Percentiles rank a stretch among this genome's conserved stretches.
Conservation (phyloP, 2,888 invertebrate genomes). For the Lampropteryx suffumata region DNA sequence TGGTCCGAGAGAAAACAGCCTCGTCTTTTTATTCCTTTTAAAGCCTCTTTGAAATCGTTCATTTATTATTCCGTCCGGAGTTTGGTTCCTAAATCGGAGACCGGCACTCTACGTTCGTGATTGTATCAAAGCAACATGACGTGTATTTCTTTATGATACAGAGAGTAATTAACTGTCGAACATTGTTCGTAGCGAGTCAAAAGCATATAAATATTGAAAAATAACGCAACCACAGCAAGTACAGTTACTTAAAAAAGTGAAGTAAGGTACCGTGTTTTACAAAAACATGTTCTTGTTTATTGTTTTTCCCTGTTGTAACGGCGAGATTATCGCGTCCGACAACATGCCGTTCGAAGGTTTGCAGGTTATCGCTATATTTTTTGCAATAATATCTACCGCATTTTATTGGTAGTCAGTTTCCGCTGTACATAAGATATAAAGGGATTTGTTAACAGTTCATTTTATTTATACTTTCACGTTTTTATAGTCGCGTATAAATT, state of each 20-base stretch:
- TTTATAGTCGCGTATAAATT: slow-evolving; percentile 10
- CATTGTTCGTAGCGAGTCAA: slow-evolving; percentile 27
- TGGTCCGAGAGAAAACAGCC: slow-evolving; percentile 32
- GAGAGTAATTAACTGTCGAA: slow-evolving; percentile 27
- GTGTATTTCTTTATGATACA: slow-evolving; percentile 24
- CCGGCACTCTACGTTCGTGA: slow-evolving; percentile 15
- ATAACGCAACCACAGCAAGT: slow-evolving; percentile 26
- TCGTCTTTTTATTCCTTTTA: slow-evolving; percentile 33
- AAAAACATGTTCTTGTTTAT: slow-evolving; percentile 39
- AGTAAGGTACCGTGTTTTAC: slow-evolving; percentile 32
- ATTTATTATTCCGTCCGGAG: slow-evolving; percentile 23
- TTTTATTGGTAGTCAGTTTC: slow-evolving; percentile 26
- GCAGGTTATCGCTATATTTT: slow-evolving; percentile 27
- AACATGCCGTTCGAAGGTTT: slow-evolving; percentile 29
- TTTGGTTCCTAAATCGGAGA: slow-evolving; percentile 16
- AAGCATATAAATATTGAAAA: slow-evolving; percentile 32
- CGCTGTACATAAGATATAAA: slow-evolving; percentile 25
- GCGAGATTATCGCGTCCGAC: slow-evolving; percentile 29
- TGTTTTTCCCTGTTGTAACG: slow-evolving; percentile 37
- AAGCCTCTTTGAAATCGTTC: slow-evolving; percentile 32
- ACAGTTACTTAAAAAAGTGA: slow-evolving; percentile 36
- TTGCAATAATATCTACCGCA: slow-evolving; percentile 23
- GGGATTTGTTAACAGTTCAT: slow-evolving; percentile 27
- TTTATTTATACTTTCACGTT: slow-evolving; percentile 25
- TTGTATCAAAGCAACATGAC: slow-evolving; percentile 17